Percentiles rank a stretch among this genome's conserved stretches.
Evolutionary conservation across 1,140 invertebrate genomes (phyloP).

Genomic region (Drosophila bifasciata): DNA sequence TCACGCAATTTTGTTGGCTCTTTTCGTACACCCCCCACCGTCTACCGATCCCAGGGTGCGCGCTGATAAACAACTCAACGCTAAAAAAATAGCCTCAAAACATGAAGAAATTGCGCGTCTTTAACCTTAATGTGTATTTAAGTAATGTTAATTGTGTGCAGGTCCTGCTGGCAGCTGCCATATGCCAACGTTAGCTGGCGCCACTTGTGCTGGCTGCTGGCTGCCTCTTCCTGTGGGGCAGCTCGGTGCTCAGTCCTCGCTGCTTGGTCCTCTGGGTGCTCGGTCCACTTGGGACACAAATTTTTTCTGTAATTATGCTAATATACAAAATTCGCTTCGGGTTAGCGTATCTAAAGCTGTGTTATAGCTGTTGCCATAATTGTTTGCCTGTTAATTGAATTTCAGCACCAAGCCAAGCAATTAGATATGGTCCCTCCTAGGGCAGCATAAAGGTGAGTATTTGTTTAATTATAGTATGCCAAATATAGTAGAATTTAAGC

Average conservation of each 20-base stretch:
- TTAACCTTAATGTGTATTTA: constrained; percentile 83
- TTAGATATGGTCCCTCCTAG: constrained; percentile 20
- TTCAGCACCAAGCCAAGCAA: constrained; percentile 38
- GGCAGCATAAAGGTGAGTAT: no score
- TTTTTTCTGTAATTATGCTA: constrained; percentile 70
- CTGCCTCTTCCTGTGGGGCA: neutral
- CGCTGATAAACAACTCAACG: constrained; percentile 63
- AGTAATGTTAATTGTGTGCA: constrained; percentile 81
- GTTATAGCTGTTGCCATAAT: constrained; percentile 41
- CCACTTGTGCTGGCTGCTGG: constrained; percentile 9
- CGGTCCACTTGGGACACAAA: constrained; percentile 19
- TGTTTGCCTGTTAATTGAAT: constrained; percentile 68
- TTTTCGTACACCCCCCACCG: constrained; percentile 13
- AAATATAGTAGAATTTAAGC: no score
- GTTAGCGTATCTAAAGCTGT: constrained; percentile 62
- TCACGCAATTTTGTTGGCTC: constrained; percentile 72
- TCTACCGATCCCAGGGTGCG: constrained; percentile 16
- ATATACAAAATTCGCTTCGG: constrained; percentile 36
- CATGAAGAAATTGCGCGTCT: constrained; percentile 80
- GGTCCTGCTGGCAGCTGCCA: constrained; percentile 49
- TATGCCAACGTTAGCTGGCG: constrained; percentile 48
- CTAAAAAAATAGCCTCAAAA: constrained; percentile 74
- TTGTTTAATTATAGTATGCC: no score
- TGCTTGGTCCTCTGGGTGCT: neutral
- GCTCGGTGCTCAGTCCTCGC: neutral